Percentiles rank a stretch among this genome's conserved stretches.
Evolutionary conservation across 1,140 invertebrate genomes (phyloP).

Genomic region (Pygmarrhopalites habei): DNA sequence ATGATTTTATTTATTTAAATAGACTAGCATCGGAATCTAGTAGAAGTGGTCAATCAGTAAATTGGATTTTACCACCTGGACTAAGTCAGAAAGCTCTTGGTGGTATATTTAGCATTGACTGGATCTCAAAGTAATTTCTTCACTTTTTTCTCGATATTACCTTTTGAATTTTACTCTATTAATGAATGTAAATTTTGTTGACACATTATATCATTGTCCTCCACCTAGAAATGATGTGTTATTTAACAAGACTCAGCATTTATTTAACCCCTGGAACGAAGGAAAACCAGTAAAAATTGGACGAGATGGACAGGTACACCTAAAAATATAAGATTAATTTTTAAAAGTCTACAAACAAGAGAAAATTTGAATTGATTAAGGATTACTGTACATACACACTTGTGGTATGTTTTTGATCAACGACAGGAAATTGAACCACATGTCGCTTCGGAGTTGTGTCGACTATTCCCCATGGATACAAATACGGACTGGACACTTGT

Average conservation of each 20-base stretch:
- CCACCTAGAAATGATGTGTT: constrained; percentile 74
- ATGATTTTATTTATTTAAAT: no score
- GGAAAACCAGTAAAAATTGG: constrained; percentile 98
- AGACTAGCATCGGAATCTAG: constrained; percentile 77
- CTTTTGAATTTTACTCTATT: no score
- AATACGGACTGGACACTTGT: constrained; percentile 86
- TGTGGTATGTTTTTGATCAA: no score
- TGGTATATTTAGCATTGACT: constrained; percentile 92
- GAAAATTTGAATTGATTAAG: not conserved
- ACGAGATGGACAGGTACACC: constrained; percentile 74
- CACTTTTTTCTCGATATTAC: constrained; percentile 2
- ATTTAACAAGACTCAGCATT: constrained; percentile 82
- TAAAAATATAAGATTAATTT: no score
- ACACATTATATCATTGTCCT: no score
- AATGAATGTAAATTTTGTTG: constrained; percentile 2
- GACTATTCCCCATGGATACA: constrained; percentile 88
- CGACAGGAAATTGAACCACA: constrained; percentile 89
- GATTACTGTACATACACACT: not conserved
- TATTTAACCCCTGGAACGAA: constrained; percentile 98
- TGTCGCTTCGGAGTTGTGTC: constrained; percentile 88
- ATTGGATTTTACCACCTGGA: constrained; percentile 93
- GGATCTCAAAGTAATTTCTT: constrained; percentile 67
- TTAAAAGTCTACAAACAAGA: not conserved
- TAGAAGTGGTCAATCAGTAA: constrained; percentile 77
- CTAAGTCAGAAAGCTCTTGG: constrained; percentile 84